Percentiles rank a stretch among this genome's conserved stretches.
phyloP scores from a whole-genome alignment of 2,888 invertebrate species.

The Drosophila dives region DNA sequence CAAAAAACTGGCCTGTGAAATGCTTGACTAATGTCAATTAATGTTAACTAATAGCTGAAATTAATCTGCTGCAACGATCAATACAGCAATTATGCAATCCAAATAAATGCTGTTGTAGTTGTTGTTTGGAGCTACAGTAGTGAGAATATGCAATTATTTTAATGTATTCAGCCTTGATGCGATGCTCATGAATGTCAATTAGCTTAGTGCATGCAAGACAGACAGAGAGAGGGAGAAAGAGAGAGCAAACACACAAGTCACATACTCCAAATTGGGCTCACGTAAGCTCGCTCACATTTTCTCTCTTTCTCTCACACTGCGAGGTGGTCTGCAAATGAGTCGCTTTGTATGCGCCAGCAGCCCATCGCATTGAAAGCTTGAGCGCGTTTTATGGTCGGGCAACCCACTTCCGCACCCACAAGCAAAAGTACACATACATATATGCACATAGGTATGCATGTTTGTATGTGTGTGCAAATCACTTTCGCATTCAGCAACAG shows the following conservation, averaged over 20 bases:
- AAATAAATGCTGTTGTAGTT: slow-evolving; percentile 15
- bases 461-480: slow-evolving; percentile 24
- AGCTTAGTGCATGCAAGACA: slow-evolving; percentile 55
- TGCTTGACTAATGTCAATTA: slow-evolving; percentile 32
- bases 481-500: slow-evolving; percentile 59
- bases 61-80: slow-evolving; percentile 50
- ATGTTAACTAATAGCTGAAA: slow-evolving; percentile 39
- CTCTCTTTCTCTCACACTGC: not conserved
- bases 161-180: slow-evolving; percentile 77
- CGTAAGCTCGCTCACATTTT: slow-evolving; percentile 20
- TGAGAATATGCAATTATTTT: slow-evolving; percentile 77
- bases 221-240: slow-evolving; percentile 3
- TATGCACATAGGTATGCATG: not conserved
- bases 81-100: slow-evolving; percentile 51
- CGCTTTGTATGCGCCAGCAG: slow-evolving; percentile 75
- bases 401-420: slow-evolving; percentile 67
- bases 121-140: slow-evolving; percentile 52
- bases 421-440: not conserved
- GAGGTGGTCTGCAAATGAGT: slow-evolving; percentile 58
- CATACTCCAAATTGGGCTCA: slow-evolving; percentile 48
- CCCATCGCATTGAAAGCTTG: slow-evolving; percentile 52
- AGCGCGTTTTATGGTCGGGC: slow-evolving; percentile 50
- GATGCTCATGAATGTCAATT: slow-evolving; percentile 79
- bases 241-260: slow-evolving; percentile 4
- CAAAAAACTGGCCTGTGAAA: slow-evolving; percentile 19